Base-by-base conservation (phyloP, 2,797 vertebrate genomes). In the Novumbra hubbsi region DNA sequence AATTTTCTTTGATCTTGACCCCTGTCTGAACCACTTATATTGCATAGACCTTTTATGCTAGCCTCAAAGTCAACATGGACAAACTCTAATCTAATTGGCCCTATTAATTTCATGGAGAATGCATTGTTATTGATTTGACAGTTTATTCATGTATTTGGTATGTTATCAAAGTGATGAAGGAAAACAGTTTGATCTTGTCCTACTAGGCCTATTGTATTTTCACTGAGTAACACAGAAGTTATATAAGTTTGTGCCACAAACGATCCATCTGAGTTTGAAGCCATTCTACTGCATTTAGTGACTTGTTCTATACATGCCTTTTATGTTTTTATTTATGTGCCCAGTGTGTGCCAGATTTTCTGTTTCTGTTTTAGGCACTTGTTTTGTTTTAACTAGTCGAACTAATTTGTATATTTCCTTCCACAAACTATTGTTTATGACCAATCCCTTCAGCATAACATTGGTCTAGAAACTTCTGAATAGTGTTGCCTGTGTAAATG, bases 281-380 rank as follows among this genome's bases (percentile, higher is more conserved):
- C 73, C 32, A 72, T 73, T 80, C 38, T 48, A 21, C 73, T 74
- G 3, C 79, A 81, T 78, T 64, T 62, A 73, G 62, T 49, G 60
- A 74, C 32, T 32, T 17, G 27, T 65, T 62, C 15, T 48, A 15
- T 11, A 11, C 24, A n/a, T 16, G 79, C 75, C 82, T 80, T 75
- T 72, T 70, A 79, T 66, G 76, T 60, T 79, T 78, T 67, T 94
- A 92, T 93, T 92, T 70, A 91, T 92, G 90, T 92, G 84, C 87
- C 83, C 89, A 85, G 81, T 86, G 64, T 84, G 32, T 82, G 34
- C 81, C 75, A 27, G 57, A 62, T 73, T 72, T 74, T 28, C 77
- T 75, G 72, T 60, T n/a, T n/a, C 41, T 69, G 27, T 34, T 21
- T 32, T 66, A 66, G 73, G 19, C 68, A 49, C 50, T 74, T 28